Evolutionary conservation across 2,797 vertebrate species (phyloP).

Genomic region (Okamejei kenojei): DNA sequence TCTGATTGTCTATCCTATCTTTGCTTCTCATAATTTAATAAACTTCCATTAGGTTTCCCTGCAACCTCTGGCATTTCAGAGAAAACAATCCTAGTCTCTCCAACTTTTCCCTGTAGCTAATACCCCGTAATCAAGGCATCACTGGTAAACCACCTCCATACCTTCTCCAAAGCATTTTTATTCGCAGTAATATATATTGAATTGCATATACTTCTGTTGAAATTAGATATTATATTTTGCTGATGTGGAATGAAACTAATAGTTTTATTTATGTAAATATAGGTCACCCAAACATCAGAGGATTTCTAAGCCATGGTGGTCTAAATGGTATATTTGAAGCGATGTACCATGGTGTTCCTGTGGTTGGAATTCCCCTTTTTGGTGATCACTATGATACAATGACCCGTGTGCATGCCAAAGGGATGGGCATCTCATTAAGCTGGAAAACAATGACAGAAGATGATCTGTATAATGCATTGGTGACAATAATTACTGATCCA

Average conservation of each 20-base stretch:
- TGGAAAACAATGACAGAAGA: slow-evolving; percentile 84
- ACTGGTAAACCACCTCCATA: too few relatives aligned
- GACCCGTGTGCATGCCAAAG: slow-evolving; percentile 92
- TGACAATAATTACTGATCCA: slow-evolving; percentile 74
- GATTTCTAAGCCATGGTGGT: slow-evolving; percentile 91
- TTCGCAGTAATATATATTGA: neutral
- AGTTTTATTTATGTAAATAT: slow-evolving; percentile 31
- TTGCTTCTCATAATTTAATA: too few relatives aligned
- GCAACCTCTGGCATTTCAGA: too few relatives aligned
- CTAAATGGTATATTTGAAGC: slow-evolving; percentile 97
- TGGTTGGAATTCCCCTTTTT: slow-evolving; percentile 92
- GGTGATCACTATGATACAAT: slow-evolving; percentile 98
- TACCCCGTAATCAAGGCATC: too few relatives aligned
- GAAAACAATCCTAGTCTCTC: too few relatives aligned
- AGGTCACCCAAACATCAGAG: slow-evolving; percentile 84
- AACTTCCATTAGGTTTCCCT: too few relatives aligned
- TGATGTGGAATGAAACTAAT: neutral
- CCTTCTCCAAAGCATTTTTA: neutral
- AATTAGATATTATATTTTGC: neutral
- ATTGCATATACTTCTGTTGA: neutral
- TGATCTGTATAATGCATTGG: slow-evolving; percentile 73
- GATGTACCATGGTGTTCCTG: slow-evolving; percentile 94
- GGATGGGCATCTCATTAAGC: slow-evolving; percentile 91
- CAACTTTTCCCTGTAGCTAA: too few relatives aligned
- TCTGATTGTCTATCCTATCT: too few relatives aligned